phyloP scores from a whole-genome alignment of 2,113 vertebrate species.

The Diphyllodes magnificus region DNA sequence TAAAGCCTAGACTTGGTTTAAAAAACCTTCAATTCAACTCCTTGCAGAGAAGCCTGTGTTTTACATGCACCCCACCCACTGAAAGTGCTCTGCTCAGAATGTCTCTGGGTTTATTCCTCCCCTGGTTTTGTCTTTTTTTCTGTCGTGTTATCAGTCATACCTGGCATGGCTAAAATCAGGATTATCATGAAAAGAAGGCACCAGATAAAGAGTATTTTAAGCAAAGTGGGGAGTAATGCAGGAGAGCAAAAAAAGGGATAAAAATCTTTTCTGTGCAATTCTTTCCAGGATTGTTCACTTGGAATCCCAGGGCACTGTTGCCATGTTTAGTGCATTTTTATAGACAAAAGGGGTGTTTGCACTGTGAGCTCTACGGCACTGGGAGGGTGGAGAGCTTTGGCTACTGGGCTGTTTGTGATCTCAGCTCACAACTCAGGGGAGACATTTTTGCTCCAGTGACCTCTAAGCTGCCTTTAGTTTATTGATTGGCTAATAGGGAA shows the following conservation, averaged over 20 bases:
- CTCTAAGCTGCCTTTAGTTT: constrained; percentile 34
- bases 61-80: background rate
- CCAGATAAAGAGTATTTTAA: background rate
- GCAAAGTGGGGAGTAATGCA: background rate
- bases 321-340: background rate
- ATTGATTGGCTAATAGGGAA: constrained; percentile 52
- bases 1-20: background rate
- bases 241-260: background rate
- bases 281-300: background rate
- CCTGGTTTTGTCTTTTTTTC: background rate
- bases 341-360: background rate
- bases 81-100: background rate
- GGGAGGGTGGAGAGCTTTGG: background rate
- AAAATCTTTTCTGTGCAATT: background rate
- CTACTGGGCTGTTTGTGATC: background rate
- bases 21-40: background rate
- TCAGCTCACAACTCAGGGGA: background rate
- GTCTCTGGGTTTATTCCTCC: background rate
- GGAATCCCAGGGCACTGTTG: background rate
- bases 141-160: background rate
- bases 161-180: background rate
- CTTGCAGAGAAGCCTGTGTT: background rate
- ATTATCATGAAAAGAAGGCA: background rate
- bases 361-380: background rate
- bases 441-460: background rate